Evolutionary conservation across 2,888 invertebrate species (phyloP).

Genomic region (Amaurobius ferox): DNA sequence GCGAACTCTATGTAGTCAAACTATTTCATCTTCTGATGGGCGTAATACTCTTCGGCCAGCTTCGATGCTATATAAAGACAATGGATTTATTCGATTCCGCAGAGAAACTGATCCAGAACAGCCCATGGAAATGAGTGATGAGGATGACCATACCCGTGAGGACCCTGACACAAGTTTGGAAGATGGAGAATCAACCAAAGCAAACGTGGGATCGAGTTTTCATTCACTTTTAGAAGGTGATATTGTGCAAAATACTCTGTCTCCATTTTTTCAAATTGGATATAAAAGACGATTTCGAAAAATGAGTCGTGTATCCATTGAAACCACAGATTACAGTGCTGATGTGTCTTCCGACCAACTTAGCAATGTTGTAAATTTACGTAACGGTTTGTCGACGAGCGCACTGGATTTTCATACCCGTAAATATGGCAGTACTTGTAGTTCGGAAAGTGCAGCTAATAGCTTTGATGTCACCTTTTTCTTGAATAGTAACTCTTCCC

Average conservation of each 20-base stretch:
- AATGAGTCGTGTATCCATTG: conserved; percentile 64
- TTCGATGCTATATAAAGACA: conserved; percentile 93
- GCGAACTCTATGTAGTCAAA: conserved; percentile 43
- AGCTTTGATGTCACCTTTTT: conserved; percentile 75
- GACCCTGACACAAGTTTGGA: conserved; percentile 62
- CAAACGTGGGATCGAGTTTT: conserved; percentile 71
- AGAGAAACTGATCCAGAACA: conserved; percentile 81
- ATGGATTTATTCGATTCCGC: conserved; percentile 91
- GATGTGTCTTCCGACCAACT: conserved; percentile 72
- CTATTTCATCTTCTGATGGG: conserved; percentile 45
- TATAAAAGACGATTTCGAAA: conserved; percentile 65
- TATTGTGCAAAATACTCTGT: conserved; percentile 61
- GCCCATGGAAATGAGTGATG: conserved; percentile 73
- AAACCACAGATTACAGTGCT: conserved; percentile 69
- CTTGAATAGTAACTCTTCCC: conserved; percentile 59
- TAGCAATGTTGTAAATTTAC: conserved; percentile 62
- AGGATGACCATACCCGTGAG: conserved; percentile 55
- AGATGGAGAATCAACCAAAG: conserved; percentile 71
- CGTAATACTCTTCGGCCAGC: conserved; percentile 76
- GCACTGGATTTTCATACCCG: conserved; percentile 70
- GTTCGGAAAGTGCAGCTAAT: conserved; percentile 76
- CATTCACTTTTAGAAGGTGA: conserved; percentile 68
- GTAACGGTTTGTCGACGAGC: conserved; percentile 56
- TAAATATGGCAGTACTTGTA: conserved; percentile 75
- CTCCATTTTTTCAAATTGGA: conserved; percentile 72